Evolutionary conservation across 2,797 vertebrate genomes (phyloP).

Genomic region (Sebastes cheni): DNA sequence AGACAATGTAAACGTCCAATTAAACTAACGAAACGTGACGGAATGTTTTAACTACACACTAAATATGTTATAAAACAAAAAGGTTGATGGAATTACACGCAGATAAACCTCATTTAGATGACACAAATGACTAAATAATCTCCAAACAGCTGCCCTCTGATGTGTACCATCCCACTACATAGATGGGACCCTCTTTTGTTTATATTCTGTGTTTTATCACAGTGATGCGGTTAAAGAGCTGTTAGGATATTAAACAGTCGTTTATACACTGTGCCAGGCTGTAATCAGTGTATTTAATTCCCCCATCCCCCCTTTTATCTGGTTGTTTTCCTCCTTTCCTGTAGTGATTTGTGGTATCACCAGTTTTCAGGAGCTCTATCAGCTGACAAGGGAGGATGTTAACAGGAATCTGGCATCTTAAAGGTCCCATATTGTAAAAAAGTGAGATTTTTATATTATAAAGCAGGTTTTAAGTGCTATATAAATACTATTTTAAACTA

Average conservation of each 20-base stretch:
- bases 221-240: neutral
- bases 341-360: constrained; percentile 56
- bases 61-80: neutral
- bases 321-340: constrained; percentile 41
- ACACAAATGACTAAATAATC: neutral
- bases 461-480: no score
- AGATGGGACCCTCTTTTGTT: constrained; percentile 57
- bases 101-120: neutral
- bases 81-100: fast-evolving
- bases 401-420: neutral
- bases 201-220: constrained; percentile 5
- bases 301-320: constrained; percentile 22
- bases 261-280: neutral
- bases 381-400: constrained; percentile 43
- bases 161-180: constrained; percentile 30
- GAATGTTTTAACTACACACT: fast-evolving
- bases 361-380: constrained; percentile 31
- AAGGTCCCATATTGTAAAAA: no score
- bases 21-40: neutral
- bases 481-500: no score
- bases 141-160: neutral
- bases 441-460: no score
- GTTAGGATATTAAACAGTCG: neutral
- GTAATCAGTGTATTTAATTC: constrained; percentile 36
- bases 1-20: constrained; percentile 37